Base-by-base conservation (phyloP, 2,797 vertebrate genomes). In the Sebastes glaucus region DNA sequence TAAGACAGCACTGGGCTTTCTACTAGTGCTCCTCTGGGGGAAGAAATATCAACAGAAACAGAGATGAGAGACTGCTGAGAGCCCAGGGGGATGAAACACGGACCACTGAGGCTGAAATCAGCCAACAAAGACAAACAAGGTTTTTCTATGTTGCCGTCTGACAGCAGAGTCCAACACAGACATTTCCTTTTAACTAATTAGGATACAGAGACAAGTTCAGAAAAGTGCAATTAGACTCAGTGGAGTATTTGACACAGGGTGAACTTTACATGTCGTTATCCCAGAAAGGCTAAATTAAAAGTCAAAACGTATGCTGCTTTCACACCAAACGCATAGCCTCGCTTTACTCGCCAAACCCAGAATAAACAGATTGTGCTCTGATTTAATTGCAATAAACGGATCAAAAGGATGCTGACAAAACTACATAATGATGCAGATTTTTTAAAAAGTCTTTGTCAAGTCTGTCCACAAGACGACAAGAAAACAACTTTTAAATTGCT, bases 141-240 rank as follows among this genome's bases (percentile, higher is more conserved):
- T 55, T 69, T 53, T 53, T 42, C 38, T 33, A 33, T 42, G 46
- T 49, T 71, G 75, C 70, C 18, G 56, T 77, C 77, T 78, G 74
- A 89, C 85, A 88, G 76, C 80, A 65, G 63, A 4, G 80, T 78
- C 84, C 78, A 57, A 60, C 70, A 78, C 70, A 77, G 14, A 74
- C 73, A 27, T 63, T 84, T 71, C 14, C 20, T 59, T 75, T 76
- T 25, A 55, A 76, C 83, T 89, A 89, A 93, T 91, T 85, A 82
- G 85, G 62, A 75, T n/a, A 42, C 4, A 7, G 23, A 79, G 38
- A 59, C 59, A 63, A 79, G 30, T 57, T 81, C 20, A 78, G 60
- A 38, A 80, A 71, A 71, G 49, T 33, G 23, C 42, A 62, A 53
- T 59, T 61, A 73, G 66, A 77, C 69, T 75, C 68, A 23, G 59